Conservation (phyloP, 1,140 invertebrate genomes). For the Hyphantria cunea region DNA sequence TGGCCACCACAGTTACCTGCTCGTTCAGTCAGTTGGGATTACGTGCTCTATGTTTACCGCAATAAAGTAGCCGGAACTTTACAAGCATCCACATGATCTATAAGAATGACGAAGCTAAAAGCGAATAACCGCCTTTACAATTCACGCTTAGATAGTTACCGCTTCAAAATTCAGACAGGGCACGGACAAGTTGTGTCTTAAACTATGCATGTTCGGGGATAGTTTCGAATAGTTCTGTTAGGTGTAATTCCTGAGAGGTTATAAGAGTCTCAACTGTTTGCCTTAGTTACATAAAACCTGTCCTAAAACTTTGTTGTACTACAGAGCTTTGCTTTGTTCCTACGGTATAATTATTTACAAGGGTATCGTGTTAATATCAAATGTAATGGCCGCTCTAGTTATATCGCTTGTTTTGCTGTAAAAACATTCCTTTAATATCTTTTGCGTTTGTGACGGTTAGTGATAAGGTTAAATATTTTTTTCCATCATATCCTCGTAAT, state of each 20-base stretch:
- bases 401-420: no score
- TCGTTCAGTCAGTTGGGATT: slow-evolving; percentile 21
- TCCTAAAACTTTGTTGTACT: slow-evolving; percentile 8
- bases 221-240: slow-evolving; percentile 29
- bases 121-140: slow-evolving; percentile 26
- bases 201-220: slow-evolving; percentile 32
- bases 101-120: slow-evolving; percentile 26
- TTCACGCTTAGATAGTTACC: slow-evolving; percentile 33
- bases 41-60: slow-evolving; percentile 24
- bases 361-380: background rate
- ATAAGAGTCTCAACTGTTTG: slow-evolving; percentile 14
- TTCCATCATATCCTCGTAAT: no score
- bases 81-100: slow-evolving; percentile 23
- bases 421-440: no score
- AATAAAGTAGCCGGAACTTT: slow-evolving; percentile 25
- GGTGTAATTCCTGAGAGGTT: slow-evolving; percentile 29
- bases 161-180: slow-evolving; percentile 37
- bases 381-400: no score
- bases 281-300: slow-evolving; percentile 14
- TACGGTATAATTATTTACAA: background rate
- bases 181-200: slow-evolving; percentile 32
- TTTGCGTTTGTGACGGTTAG: no score
- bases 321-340: slow-evolving; percentile 3
- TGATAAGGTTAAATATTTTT: no score
- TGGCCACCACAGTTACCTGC: slow-evolving; percentile 24